phyloP scores from a whole-genome alignment of 1,140 invertebrate species.

The Drosophila lowei region DNA sequence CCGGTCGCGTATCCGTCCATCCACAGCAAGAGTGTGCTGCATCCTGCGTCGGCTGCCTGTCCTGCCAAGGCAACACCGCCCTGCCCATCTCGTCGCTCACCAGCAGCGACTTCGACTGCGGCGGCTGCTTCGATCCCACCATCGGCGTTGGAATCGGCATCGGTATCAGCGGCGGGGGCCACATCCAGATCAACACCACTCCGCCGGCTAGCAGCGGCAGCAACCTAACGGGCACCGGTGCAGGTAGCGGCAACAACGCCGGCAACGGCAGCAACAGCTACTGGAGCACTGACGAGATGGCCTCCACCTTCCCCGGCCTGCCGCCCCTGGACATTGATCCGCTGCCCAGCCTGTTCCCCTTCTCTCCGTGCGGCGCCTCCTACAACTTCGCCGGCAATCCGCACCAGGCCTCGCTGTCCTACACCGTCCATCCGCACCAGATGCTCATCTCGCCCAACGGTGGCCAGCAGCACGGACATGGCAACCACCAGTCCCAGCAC shows the following conservation, averaged over 20 bases:
- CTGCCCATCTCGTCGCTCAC: slow-evolving; percentile 77
- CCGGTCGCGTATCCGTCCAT: slow-evolving; percentile 6
- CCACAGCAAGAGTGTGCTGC: slow-evolving; percentile 81
- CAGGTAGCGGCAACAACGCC: slow-evolving; percentile 35
- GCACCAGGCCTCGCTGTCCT: slow-evolving; percentile 84
- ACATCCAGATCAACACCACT: slow-evolving; percentile 64
- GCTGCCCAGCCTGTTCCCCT: slow-evolving; percentile 88
- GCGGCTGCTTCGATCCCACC: slow-evolving; percentile 79
- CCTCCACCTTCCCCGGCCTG: slow-evolving; percentile 88
- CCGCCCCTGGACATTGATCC: slow-evolving; percentile 90
- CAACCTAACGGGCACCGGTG: slow-evolving; percentile 19
- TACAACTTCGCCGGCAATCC: slow-evolving; percentile 86
- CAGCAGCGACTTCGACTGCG: slow-evolving; percentile 82
- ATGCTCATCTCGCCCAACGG: slow-evolving; percentile 82
- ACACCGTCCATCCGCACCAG: slow-evolving; percentile 84
- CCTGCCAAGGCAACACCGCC: slow-evolving; percentile 80
- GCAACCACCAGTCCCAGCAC: slow-evolving; percentile 35
- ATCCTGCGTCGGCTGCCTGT: slow-evolving; percentile 81
- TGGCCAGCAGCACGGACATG: slow-evolving; percentile 38
- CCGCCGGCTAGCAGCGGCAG: slow-evolving; percentile 52
- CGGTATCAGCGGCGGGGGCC: slow-evolving; percentile 44
- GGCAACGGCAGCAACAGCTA: slow-evolving; percentile 79
- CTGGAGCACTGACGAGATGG: slow-evolving; percentile 91
- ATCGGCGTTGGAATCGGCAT: slow-evolving; percentile 60
- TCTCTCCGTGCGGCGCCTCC: slow-evolving; percentile 87